These are phyloP conservation scores for Eutrigla gurnardus DNA, from an alignment of 2,797 vertebrate genomes.

Conservation along the genomic window DNA sequence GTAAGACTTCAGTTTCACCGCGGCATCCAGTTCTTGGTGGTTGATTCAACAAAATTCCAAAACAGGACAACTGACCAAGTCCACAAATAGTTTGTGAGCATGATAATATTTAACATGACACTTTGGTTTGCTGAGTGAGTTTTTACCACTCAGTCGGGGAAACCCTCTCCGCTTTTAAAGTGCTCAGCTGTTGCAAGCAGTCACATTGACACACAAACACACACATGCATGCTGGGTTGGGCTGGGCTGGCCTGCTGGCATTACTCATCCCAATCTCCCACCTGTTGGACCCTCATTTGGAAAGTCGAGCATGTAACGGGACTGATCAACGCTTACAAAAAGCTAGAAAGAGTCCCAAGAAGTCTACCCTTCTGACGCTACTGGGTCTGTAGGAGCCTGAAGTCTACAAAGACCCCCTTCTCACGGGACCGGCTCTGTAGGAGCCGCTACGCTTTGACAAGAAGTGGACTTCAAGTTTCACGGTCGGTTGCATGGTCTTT, in stretches of 20 bases:
- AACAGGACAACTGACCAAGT: no score
- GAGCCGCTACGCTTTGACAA: not conserved
- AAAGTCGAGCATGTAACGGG: constrained; percentile 49
- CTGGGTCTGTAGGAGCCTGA: not conserved
- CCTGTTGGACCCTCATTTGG: constrained; percentile 74
- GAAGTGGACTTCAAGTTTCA: constrained; percentile 37
- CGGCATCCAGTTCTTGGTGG: no score
- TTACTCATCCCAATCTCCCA: constrained; percentile 65
- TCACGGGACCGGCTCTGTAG: not conserved
- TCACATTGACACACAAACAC: constrained; percentile 18
- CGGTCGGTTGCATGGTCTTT: constrained; percentile 41
- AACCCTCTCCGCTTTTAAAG: constrained; percentile 49
- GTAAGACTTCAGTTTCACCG: no score
- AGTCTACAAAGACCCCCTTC: not conserved
- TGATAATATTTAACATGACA: no score
- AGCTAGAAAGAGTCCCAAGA: constrained; percentile 5
- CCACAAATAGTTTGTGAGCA: no score
- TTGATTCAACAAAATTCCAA: no score
- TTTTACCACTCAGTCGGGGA: constrained; percentile 73
- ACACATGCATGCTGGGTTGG: constrained; percentile 36
- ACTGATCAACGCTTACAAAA: constrained; percentile 22
- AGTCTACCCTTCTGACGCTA: not conserved
- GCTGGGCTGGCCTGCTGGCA: constrained; percentile 34
- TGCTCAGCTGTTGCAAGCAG: constrained; percentile 77
- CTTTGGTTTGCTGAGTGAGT: not conserved